A percentile compares a stretch with the other conserved stretches of the same genome.
These are phyloP conservation scores for Ophion obscuratus DNA, from an alignment of 2,888 invertebrate species.

Conservation along the genomic window DNA sequence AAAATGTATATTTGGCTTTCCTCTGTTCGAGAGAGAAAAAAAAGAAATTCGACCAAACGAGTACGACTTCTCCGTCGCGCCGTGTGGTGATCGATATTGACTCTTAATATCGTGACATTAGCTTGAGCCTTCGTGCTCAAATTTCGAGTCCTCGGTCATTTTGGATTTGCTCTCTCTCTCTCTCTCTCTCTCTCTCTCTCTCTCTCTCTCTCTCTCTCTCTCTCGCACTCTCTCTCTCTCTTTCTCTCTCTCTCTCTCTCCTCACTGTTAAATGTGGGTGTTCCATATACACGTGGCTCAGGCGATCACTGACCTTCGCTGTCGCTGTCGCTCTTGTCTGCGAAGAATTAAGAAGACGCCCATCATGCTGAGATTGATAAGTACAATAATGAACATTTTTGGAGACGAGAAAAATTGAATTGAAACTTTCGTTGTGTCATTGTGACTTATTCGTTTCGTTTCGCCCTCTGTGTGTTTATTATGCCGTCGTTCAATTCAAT, in stretches of 20 bases:
- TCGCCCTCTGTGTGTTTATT: background rate
- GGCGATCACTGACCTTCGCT: slow-evolving; percentile 93
- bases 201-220: slow-evolving; percentile 7
- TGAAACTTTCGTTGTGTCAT: slow-evolving; percentile 41
- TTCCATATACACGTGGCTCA: slow-evolving; percentile 51
- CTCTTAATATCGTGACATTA: slow-evolving; percentile 1
- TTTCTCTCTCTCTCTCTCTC: slow-evolving; percentile 45
- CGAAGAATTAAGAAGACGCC: slow-evolving; percentile 80
- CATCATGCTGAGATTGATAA: slow-evolving; percentile 65
- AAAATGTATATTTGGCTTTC: slow-evolving; percentile 44
- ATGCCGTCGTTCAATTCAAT: slow-evolving; percentile 31
- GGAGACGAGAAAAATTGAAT: slow-evolving; percentile 54
- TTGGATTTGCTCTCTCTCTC: slow-evolving; percentile 25
- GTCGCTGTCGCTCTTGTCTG: slow-evolving; percentile 97
- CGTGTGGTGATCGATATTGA: slow-evolving; percentile 23
- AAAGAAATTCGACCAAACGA: slow-evolving; percentile 38
- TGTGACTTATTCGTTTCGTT: slow-evolving; percentile 22
- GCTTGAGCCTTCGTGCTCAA: slow-evolving; percentile 12
- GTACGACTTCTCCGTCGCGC: slow-evolving; percentile 52
- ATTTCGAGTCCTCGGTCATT: slow-evolving; percentile 28
- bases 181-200: slow-evolving; percentile 8
- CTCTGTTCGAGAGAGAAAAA: slow-evolving; percentile 36
- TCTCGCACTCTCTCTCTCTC: slow-evolving; percentile 1
- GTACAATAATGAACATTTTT: slow-evolving; percentile 68
- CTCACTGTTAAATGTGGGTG: slow-evolving; percentile 44